Evolutionary conservation across 2,113 vertebrate species (phyloP).

Genomic region (Blennius ocellaris): DNA sequence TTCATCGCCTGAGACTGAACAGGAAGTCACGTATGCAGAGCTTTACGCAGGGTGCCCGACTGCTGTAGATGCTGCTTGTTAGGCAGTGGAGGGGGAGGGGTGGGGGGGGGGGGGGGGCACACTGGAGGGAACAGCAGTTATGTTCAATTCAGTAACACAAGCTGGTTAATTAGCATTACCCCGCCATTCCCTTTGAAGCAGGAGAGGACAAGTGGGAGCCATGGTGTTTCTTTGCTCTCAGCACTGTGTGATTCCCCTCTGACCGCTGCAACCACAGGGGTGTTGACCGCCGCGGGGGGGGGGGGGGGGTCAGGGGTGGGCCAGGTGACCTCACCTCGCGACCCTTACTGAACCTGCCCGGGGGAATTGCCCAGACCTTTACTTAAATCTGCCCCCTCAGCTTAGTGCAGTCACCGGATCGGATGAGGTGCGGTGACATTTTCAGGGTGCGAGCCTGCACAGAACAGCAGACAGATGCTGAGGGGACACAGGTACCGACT

Average conservation of each 20-base stretch:
- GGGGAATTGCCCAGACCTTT: slow-evolving; percentile 39
- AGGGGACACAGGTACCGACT: slow-evolving; percentile 60
- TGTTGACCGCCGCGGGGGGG: slow-evolving; percentile 55
- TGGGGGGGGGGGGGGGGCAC: slow-evolving; percentile 37
- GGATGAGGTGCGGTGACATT: slow-evolving; percentile 55
- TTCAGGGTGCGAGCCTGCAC: slow-evolving; percentile 53
- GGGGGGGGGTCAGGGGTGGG: slow-evolving; percentile 56
- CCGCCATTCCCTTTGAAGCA: slow-evolving; percentile 70
- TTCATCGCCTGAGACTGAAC: slow-evolving; percentile 33
- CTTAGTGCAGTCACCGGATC: slow-evolving; percentile 43
- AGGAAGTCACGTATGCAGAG: slow-evolving; percentile 60
- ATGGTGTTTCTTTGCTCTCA: slow-evolving; percentile 70
- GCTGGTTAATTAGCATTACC: slow-evolving; percentile 74
- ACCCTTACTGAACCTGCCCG: slow-evolving; percentile 2
- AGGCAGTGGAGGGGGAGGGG: slow-evolving; percentile 29
- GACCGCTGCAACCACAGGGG: slow-evolving; percentile 61
- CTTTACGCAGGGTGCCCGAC: slow-evolving; percentile 52
- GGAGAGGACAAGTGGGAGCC: slow-evolving; percentile 66
- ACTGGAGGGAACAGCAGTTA: slow-evolving; percentile 57
- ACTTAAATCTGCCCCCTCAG: slow-evolving; percentile 36
- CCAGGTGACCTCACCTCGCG: slow-evolving; percentile 31
- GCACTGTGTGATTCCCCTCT: slow-evolving; percentile 46
- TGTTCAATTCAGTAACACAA: slow-evolving; percentile 65
- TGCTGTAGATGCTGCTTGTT: slow-evolving; percentile 66
- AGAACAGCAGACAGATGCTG: slow-evolving; percentile 62